Conservation (phyloP, 2,888 invertebrate species). For the Brenthis daphne region DNA sequence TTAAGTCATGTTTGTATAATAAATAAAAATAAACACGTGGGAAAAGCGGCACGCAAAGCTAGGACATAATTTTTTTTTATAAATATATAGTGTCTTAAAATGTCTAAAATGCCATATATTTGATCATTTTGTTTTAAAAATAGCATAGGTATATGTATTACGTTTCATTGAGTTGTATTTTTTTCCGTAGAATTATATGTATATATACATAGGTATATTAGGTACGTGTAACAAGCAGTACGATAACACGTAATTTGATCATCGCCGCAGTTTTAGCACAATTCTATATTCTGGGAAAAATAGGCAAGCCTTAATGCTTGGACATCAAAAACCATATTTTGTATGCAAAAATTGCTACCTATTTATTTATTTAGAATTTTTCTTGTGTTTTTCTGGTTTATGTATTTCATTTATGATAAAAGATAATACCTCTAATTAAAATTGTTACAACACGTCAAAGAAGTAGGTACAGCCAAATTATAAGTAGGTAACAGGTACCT, state of each 20-base stretch:
- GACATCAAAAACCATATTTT: no score
- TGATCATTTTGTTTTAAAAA: background rate
- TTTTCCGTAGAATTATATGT: background rate
- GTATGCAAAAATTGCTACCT: background rate
- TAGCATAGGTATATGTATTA: background rate
- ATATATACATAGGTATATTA: no score
- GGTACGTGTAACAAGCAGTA: background rate
- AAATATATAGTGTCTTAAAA: background rate
- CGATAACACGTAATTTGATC: slow-evolving; percentile 25
- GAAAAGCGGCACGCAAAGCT: no score
- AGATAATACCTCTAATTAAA: background rate
- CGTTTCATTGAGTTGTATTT: slow-evolving; percentile 13
- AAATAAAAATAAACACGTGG: no score
- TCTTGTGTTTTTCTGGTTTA: background rate
- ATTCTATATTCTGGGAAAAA: slow-evolving; percentile 58
- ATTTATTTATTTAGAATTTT: slow-evolving; percentile 2
- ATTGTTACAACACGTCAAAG: no score
- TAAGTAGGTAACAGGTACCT: no score
- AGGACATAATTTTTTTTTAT: background rate
- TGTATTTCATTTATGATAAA: background rate
- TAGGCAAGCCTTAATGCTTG: slow-evolving; percentile 6
- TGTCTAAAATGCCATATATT: slow-evolving; percentile 3
- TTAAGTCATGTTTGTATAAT: no score
- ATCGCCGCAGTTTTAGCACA: slow-evolving; percentile 22
- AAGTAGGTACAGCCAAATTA: no score